Conservation (phyloP, 2,113 vertebrate genomes). For the Brachyistius frenatus region DNA sequence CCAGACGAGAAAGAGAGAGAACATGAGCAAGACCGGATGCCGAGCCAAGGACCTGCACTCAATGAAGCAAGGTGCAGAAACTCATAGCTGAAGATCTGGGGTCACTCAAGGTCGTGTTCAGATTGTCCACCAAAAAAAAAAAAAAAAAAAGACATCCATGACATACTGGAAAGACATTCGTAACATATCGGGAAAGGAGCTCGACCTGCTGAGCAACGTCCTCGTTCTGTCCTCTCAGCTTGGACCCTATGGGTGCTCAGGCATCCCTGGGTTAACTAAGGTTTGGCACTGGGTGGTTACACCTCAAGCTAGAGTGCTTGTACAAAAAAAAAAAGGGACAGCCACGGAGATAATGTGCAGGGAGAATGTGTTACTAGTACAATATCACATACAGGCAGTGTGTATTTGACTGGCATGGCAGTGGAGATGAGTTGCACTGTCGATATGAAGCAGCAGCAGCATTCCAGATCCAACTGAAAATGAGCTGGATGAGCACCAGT, state of each 20-base stretch:
- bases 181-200: constrained; percentile 24
- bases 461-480: constrained; percentile 42
- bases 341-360: constrained; percentile 13
- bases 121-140: background rate
- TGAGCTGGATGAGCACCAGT: constrained; percentile 64
- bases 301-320: constrained; percentile 28
- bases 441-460: constrained; percentile 70
- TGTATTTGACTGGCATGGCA: constrained; percentile 52
- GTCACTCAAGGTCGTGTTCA: constrained; percentile 34
- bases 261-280: constrained; percentile 44
- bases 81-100: constrained; percentile 24
- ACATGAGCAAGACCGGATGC: constrained; percentile 8
- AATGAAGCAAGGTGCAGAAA: constrained; percentile 31
- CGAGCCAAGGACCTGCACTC: constrained; percentile 17
- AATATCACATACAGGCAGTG: constrained; percentile 48
- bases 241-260: constrained; percentile 21
- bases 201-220: constrained; percentile 20
- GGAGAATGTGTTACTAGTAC: constrained; percentile 20
- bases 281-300: constrained; percentile 74
- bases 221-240: constrained; percentile 1
- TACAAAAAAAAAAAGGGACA: background rate
- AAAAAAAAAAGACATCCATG: constrained; percentile 17
- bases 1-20: constrained; percentile 18
- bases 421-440: constrained; percentile 60
- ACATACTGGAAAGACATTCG: constrained; percentile 60